phyloP scores from a whole-genome alignment of 2,888 invertebrate genomes.

The Leptogaster cylindrica region DNA sequence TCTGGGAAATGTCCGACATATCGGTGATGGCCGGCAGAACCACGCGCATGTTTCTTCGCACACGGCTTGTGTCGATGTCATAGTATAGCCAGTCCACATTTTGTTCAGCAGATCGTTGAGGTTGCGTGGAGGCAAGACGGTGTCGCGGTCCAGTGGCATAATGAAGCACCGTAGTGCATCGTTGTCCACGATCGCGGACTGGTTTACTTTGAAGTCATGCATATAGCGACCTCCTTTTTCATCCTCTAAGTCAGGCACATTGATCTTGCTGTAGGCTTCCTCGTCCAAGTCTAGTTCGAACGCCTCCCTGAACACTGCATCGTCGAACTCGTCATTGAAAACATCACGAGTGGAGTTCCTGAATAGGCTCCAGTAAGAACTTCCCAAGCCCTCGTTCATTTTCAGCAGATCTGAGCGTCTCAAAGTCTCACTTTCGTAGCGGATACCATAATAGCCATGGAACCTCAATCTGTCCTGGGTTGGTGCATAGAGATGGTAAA shows the following conservation, averaged over 20 bases:
- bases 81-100: constrained; percentile 81
- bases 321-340: constrained; percentile 47
- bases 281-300: constrained; percentile 78
- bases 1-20: constrained; percentile 69
- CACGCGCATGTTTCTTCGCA: constrained; percentile 79
- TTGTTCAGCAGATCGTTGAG: constrained; percentile 80
- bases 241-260: constrained; percentile 83
- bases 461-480: constrained; percentile 64
- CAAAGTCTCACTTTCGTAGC: constrained; percentile 54
- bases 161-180: constrained; percentile 83
- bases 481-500: constrained; percentile 76
- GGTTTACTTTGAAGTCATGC: constrained; percentile 85
- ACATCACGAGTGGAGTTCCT: constrained; percentile 2
- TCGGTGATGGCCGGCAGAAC: constrained; percentile 73
- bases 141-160: constrained; percentile 82
- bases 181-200: constrained; percentile 78
- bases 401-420: not conserved
- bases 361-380: not conserved
- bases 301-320: constrained; percentile 74
- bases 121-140: constrained; percentile 79
- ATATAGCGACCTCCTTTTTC: constrained; percentile 85
- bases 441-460: constrained; percentile 59
- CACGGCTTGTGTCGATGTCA: constrained; percentile 79
- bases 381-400: constrained; percentile 7
- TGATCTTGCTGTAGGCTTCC: constrained; percentile 81